Evolutionary conservation across 2,797 vertebrate genomes (phyloP).

Genomic region (Darevskia nairensis): DNA sequence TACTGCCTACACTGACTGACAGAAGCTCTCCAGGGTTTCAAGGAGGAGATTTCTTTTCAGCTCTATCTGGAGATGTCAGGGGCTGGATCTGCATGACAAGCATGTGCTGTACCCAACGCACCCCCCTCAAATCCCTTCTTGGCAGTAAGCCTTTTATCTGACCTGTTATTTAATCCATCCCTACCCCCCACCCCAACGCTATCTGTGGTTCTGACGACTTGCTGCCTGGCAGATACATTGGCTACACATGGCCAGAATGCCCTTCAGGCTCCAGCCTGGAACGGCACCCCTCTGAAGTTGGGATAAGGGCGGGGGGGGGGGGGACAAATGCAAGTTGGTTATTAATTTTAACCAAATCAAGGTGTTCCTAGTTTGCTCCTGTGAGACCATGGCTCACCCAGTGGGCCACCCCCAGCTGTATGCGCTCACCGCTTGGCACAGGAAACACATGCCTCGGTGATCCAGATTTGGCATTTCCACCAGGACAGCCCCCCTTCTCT

Average conservation of each 20-base stretch:
- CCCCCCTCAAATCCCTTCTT: background rate
- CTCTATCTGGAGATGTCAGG: background rate
- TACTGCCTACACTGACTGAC: background rate
- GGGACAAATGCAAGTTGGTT: background rate
- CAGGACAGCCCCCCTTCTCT: conserved; percentile 52
- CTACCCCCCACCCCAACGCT: background rate
- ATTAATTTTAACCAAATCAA: rapidly evolving
- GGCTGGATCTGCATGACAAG: background rate
- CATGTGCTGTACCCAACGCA: background rate
- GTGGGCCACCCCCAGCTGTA: background rate
- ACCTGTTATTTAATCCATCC: background rate
- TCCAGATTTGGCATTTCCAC: conserved; percentile 62
- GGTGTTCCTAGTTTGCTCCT: background rate
- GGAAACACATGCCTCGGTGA: conserved; percentile 51
- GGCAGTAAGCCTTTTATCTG: background rate
- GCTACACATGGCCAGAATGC: background rate
- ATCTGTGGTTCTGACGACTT: background rate
- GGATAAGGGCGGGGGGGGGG: background rate
- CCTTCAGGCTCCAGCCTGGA: background rate
- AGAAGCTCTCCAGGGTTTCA: background rate
- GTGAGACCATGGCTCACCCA: background rate
- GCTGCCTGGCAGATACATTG: background rate
- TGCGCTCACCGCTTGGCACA: conserved; percentile 35
- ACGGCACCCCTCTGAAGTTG: background rate
- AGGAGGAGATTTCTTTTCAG: background rate